Percentiles rank a stretch among this genome's conserved stretches.
phyloP scores from a whole-genome alignment of 2,888 invertebrate genomes.

The Oasisia sp. region DNA sequence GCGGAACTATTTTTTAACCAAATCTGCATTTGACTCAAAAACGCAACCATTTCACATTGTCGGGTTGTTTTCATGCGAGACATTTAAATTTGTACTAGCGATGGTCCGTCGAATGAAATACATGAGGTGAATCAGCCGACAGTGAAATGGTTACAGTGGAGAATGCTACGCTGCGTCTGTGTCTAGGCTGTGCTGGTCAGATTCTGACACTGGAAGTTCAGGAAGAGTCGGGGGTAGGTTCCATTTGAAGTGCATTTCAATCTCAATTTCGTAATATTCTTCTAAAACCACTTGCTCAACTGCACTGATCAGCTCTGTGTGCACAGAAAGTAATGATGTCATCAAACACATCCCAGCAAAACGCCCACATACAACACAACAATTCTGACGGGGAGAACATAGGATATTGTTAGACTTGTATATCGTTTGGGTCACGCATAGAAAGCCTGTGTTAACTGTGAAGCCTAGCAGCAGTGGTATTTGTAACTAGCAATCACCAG shows the following conservation, averaged over 20 bases:
- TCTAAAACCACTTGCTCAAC: constrained; percentile 52
- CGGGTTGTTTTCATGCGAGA: not conserved
- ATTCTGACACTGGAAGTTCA: constrained; percentile 6
- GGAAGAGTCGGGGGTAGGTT: not conserved
- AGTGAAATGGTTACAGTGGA: not conserved
- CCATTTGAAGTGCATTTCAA: constrained; percentile 57
- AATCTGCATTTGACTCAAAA: constrained; percentile 6
- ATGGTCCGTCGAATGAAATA: not conserved
- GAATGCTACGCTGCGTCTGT: not conserved
- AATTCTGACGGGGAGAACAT: not conserved
- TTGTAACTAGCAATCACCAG: constrained; percentile 6
- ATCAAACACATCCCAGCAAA: not conserved
- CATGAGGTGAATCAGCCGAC: not conserved
- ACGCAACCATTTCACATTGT: constrained; percentile 12
- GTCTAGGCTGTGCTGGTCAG: not conserved
- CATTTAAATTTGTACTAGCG: not conserved
- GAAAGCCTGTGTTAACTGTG: not conserved
- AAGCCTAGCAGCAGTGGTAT: not conserved
- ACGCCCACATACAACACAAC: not conserved
- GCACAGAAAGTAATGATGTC: constrained; percentile 34
- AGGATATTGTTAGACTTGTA: not conserved
- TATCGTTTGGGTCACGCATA: not conserved
- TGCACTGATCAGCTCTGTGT: constrained; percentile 48
- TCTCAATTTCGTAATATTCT: constrained; percentile 58
- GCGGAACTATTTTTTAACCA: not conserved